Evolutionary conservation across 2,888 invertebrate species (phyloP), one percentile per base, ranked within the genome.

Genomic region (Colostygia pectinataria): DNA sequence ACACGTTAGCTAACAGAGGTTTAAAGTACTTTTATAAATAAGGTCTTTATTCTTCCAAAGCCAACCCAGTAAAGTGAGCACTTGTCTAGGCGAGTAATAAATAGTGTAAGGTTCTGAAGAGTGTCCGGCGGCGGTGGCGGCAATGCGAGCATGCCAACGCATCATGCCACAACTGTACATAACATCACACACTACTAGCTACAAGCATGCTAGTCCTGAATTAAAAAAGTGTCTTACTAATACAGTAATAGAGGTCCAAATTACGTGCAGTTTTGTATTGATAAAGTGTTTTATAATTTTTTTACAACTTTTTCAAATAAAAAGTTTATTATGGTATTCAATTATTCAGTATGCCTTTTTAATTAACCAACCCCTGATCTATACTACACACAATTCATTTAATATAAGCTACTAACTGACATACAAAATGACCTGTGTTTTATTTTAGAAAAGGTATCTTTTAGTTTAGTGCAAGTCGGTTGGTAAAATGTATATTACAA

Each of bases 91-190:
- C 12, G 37, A 4, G 15, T 33, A 37, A 20, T 29, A 40, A 45
- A 45, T 41, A 43, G 43, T 42, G 12, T 46, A 18, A 33, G 45
- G 28, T 79, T 82, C 81, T 82, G 84, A 83, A 76, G 75, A 73
- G 53, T 69, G 71, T 68, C 74, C 74, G 64, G 65, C 52, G 51
- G 36, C 57, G 53, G 44, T 63, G 64, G 77, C 82, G 73, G 71
- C 74, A 71, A 65, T 71, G 86, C 77, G 80, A 76, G 75, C 89
- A 88, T 89, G 89, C 89, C 72, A 83, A 80, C 84, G 86, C 88
- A 75, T 76, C 88, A 87, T 86, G 83, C 87, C 83, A 79, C 77
- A 73, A 77, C 68, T 83, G 65, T 74, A 80, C 74, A 77, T 72
- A 76, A 76, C 71, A 71, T 55, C 40, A 49, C 31, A 61, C 47